Evolutionary conservation across 2,797 vertebrate species (phyloP).

Genomic region (Danionella dracula): DNA sequence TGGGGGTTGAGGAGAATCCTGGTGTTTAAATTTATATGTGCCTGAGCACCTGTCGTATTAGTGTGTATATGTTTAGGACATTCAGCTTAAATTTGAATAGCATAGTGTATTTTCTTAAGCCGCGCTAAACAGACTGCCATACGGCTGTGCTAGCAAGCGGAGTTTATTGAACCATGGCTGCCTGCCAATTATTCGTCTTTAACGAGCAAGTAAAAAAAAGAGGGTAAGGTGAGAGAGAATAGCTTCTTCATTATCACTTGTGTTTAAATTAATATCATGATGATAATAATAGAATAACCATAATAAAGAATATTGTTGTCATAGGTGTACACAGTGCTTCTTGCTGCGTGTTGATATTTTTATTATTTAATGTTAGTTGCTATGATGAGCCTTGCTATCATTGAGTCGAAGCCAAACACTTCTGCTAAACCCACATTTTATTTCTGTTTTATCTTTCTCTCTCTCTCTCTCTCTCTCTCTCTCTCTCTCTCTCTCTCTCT

Average conservation of each 20-base stretch:
- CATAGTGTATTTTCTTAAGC: constrained; percentile 25
- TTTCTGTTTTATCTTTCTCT: constrained; percentile 10
- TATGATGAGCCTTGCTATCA: constrained; percentile 18
- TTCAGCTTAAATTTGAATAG: constrained; percentile 42
- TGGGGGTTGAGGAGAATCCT: background rate
- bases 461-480: no score
- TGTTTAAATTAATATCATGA: constrained; percentile 30
- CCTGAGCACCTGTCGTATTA: constrained; percentile 14
- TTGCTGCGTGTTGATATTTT: constrained; percentile 8
- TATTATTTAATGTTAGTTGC: constrained; percentile 23
- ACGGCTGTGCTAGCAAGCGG: constrained; percentile 28
- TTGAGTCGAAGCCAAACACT: background rate
- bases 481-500: background rate
- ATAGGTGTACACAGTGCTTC: constrained; percentile 1
- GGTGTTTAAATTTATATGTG: background rate
- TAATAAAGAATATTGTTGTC: constrained; percentile 24
- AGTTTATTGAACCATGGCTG: constrained; percentile 47
- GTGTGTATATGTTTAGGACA: constrained; percentile 34
- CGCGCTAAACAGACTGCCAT: constrained; percentile 38
- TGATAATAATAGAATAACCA: constrained; percentile 29
- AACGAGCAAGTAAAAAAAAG: background rate
- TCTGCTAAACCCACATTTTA: constrained; percentile 10
- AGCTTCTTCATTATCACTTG: constrained; percentile 19
- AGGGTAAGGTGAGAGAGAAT: constrained; percentile 18
- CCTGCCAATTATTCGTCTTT: constrained; percentile 35